Evolutionary conservation across 1,140 invertebrate genomes (phyloP), one percentile per base, ranked within the genome.

Genomic region (Lerema accius): DNA sequence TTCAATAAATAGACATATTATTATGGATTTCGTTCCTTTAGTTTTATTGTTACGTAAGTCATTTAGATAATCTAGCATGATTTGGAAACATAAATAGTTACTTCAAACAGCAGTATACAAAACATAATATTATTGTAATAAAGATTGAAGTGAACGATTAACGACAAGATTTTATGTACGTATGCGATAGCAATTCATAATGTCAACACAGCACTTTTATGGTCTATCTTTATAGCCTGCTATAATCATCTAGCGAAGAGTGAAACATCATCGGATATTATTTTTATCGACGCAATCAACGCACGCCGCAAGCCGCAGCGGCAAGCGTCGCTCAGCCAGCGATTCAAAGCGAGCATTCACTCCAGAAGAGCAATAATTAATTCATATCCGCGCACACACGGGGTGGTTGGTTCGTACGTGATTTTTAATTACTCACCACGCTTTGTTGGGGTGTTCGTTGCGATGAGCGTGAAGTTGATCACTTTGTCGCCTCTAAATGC

Each of bases 371-470:
- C 2, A 15, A 39, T 55, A 55, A 55, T 55, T 28, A 55, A 55
- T 55, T 55, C 50, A 55, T 55, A 55, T 13, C n/a, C 37, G 50
- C 50, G 26, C 16, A 45, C 53, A 53, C 10, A 37, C 35, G 1
- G 35, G 35, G n/a, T 37, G 35, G 0, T 37, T 13, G 23, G 13
- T 42, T 6, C 40, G 9, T 3, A n/a, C 26, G 26, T 45, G 40
- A 15, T 45, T 56, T 56, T 45, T 56, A 45, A 56, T 56, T 43
- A 56, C 40, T 56, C 53, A 45, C 40, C 10, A 14, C 23, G 4
- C 53, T 56, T 56, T 56, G 53, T 45, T 43, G 23, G 23, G 23
- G 35, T 37, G 51, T 51, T 32, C 19, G 46, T 15, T 49, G 46
- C 46, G 26, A 10, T 49, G 10, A 32, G 32, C 14, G 26, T 15